Base-by-base conservation (phyloP, 1,140 invertebrate species). In the Asbolus verrucosus region DNA sequence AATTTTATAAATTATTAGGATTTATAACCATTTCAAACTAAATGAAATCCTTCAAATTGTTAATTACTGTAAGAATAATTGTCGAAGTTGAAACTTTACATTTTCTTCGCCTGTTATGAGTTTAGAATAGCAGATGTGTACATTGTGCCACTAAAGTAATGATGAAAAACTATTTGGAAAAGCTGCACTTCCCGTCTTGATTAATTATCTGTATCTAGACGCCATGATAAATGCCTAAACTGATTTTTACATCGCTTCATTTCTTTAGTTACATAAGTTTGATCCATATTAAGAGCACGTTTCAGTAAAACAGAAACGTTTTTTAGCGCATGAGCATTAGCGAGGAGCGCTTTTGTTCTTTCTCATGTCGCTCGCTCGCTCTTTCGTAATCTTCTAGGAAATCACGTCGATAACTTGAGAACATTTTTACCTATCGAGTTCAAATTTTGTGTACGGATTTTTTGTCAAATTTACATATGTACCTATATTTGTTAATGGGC, bases 41-140 rank as follows among this genome's bases (percentile, higher is more conserved):
- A 54, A 27, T 54, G 27, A 54, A 54, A 54, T 54, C 46, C 46
- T 54, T 54, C 18, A 27, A 54, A 54, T 54, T 54, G 46, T 54
- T 54, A 54, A 54, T 54, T 54, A 54, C 46, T 21, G 19, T 27
- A 54, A 54, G 46, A 54, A 54, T 54, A 54, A 54, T 54, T 54
- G 46, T 54, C 27, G 27, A 54, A 54, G 46, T 54, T 54, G 6
- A n/a, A n/a, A n/a, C n/a, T n/a, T n/a, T n/a, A n/a, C n/a, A n/a
- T n/a, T n/a, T n/a, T n/a, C n/a, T n/a, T n/a, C n/a, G n/a, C 19
- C 46, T 54, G 27, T 54, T 54, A 54, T 54, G 46, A 54, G 46
- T 21, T 54, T 19, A n/a, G 11, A 54, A 54, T 54, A 54, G 46
- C 46, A 54, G 46, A 54, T 54, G 46, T 21, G 46, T 54, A 54